These are phyloP conservation scores for Calameuta pallipes DNA, from an alignment of 2,888 invertebrate genomes.

Conservation along the genomic window DNA sequence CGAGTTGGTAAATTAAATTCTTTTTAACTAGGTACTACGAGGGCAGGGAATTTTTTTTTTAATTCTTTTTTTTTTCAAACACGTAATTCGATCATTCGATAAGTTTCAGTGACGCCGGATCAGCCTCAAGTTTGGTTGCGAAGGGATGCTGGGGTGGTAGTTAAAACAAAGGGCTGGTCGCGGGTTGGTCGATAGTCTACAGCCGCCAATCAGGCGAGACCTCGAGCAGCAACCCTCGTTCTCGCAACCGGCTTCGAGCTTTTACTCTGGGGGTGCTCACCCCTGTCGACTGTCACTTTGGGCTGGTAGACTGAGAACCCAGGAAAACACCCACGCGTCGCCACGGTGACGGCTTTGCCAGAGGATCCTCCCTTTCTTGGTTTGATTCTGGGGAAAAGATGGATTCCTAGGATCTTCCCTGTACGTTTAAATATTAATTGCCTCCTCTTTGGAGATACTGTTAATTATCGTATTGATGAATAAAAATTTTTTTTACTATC, in stretches of 20 bases:
- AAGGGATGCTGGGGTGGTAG: constrained; percentile 50
- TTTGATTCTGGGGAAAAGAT: neutral
- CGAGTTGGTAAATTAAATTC: no score
- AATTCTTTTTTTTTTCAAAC: neutral
- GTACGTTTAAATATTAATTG: neutral
- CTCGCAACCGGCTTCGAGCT: constrained; percentile 22
- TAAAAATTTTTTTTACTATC: neutral
- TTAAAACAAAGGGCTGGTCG: constrained; percentile 64
- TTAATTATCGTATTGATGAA: neutral
- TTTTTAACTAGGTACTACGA: no score
- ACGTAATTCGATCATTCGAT: neutral
- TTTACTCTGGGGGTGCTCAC: constrained; percentile 36
- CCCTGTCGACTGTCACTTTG: constrained; percentile 19
- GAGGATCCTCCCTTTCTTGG: constrained; percentile 8
- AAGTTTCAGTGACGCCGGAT: neutral
- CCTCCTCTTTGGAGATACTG: neutral
- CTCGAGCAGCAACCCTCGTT: constrained; percentile 44
- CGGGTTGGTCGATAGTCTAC: constrained; percentile 65
- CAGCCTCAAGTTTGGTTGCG: neutral
- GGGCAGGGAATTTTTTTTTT: no score
- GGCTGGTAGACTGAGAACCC: neutral
- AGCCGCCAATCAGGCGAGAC: constrained; percentile 64
- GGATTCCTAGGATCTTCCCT: neutral
- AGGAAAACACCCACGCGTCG: constrained; percentile 44
- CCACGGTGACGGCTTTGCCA: constrained; percentile 49